Conservation (phyloP, 2,888 invertebrate genomes). For the Watsonalla binaria region DNA sequence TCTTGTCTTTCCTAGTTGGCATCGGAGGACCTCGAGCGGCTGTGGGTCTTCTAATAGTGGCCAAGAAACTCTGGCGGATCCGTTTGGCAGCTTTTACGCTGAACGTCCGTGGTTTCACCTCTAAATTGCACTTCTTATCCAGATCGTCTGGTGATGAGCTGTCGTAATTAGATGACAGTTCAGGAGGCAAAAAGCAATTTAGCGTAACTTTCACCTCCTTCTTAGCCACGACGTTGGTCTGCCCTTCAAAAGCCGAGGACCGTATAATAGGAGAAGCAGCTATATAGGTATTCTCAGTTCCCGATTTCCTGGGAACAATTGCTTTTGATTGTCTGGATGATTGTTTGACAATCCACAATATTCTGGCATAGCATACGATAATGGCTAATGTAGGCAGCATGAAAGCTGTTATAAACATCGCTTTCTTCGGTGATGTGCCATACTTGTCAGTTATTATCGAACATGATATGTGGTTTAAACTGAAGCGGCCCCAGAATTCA, state of each 20-base stretch:
- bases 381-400: conserved; percentile 90
- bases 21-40: conserved; percentile 75
- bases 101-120: conserved; percentile 29
- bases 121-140: conserved; percentile 44
- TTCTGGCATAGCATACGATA: conserved; percentile 89
- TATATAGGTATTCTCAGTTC: conserved; percentile 51
- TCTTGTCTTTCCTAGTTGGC: conserved; percentile 86
- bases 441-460: conserved; percentile 84
- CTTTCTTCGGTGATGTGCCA: conserved; percentile 85
- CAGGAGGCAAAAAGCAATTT: conserved; percentile 35
- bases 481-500: conserved; percentile 88
- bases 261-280: conserved; percentile 27
- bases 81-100: conserved; percentile 35
- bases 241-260: conserved; percentile 17
- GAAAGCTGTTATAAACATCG: conserved; percentile 90
- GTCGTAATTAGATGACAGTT: conserved; percentile 41
- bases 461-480: conserved; percentile 85
- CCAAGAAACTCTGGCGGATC: conserved; percentile 43
- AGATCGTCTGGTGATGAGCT: conserved; percentile 42
- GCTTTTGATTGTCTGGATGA: conserved; percentile 81
- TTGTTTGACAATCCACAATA: conserved; percentile 87
- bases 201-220: conserved; percentile 10
- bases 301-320: conserved; percentile 28
- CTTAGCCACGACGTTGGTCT: conserved; percentile 34
- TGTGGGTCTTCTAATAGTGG: conserved; percentile 50